Base-by-base conservation (phyloP, 1,140 invertebrate species). In the Lerema accius region DNA sequence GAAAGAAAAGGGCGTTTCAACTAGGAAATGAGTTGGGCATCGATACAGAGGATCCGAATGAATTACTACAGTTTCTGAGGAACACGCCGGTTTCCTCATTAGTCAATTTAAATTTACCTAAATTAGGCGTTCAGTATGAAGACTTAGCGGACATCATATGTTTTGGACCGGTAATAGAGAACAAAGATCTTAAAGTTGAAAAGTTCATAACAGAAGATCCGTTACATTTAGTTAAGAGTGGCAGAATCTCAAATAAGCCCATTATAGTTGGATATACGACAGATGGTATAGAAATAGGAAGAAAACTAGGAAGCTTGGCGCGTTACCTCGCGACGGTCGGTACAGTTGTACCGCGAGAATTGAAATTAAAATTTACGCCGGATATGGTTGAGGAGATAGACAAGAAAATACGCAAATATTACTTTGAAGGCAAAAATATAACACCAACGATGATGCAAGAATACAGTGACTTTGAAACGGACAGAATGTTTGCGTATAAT, bases 161-260 rank as follows among this genome's bases (percentile, higher is more conserved):
- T 4, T 90, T 89, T 63, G 76, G 77, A 10, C 88, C 88, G 9
- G 88, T 89, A 16, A 68, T 89, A 32, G 88, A 90, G 69, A 90
- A 86, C 49, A 40, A 66, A 15, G 14, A 73, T 61, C 43, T 77
- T 26, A 72, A 69, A 1, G 65, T 73, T 42, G 73, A 82, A 43
- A 80, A 83, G 43, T 90, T 90, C 55, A 60, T 89, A 56, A 66
- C 73, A 3, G 73, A 86, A 63, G 15, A 58, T 28, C 86, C 87
- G 1, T 42, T 49, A 1, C 72, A 79, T 15, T 71, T 80, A 49
- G 63, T 89, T 1, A 77, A 56, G 56, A 74, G 60, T 55, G 82
- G 84, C 4, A 15, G 59, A 3, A 51, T 82, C 7, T 73, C 74
- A 3, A 75, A 84, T 42, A 73, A 89, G 5, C 84, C 88, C 9